Evolutionary conservation across 2,888 invertebrate genomes (phyloP).

Genomic region (Callyntrura sp.): DNA sequence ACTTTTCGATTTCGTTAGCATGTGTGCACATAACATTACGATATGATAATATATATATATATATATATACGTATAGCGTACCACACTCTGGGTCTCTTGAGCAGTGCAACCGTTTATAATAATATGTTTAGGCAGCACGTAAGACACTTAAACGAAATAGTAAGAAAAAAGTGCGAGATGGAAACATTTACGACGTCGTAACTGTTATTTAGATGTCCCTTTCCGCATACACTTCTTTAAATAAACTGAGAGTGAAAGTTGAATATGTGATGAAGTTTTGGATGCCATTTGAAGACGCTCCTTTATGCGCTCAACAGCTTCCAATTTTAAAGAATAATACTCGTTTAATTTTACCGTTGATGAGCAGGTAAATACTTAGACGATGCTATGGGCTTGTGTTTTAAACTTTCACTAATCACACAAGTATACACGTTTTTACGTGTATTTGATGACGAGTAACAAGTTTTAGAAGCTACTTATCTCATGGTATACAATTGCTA

Average conservation of each 20-base stretch:
- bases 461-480: constrained; percentile 1
- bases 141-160: no score
- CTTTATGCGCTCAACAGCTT: constrained; percentile 17
- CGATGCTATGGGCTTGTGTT: constrained; percentile 17
- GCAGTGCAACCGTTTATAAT: background rate
- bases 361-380: background rate
- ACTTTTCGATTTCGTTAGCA: background rate
- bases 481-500: background rate
- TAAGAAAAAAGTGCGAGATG: no score
- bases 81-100: no score
- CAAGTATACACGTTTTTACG: constrained; percentile 35
- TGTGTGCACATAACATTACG: no score
- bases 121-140: background rate
- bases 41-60: no score
- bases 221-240: background rate
- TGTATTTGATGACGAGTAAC: constrained; percentile 18
- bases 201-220: constrained; percentile 16
- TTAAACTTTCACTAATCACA: constrained; percentile 27
- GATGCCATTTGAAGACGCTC: constrained; percentile 17
- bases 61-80: no score
- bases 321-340: background rate
- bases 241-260: constrained; percentile 17
- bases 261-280: constrained; percentile 4
- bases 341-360: background rate
- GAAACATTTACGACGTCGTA: background rate